phyloP scores from a whole-genome alignment of 2,888 invertebrate genomes.

The Stegana nigrithorax region DNA sequence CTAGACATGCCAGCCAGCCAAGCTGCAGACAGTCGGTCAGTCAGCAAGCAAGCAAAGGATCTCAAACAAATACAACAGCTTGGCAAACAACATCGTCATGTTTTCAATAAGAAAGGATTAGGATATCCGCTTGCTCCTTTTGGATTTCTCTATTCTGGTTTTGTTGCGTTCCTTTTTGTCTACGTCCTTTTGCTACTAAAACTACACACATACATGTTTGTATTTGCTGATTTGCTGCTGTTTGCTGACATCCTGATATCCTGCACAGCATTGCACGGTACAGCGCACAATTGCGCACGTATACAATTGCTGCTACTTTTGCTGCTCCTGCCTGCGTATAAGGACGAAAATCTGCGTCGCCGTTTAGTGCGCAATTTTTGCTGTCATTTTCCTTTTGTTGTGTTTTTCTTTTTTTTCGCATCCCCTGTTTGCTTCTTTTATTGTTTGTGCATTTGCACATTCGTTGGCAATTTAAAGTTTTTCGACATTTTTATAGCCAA shows the following conservation, averaged over 20 bases:
- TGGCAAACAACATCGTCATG: background rate
- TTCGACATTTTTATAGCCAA: background rate
- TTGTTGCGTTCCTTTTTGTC: too few relatives aligned
- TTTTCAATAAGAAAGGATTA: conserved; percentile 59
- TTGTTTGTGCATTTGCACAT: too few relatives aligned
- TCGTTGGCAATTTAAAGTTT: background rate
- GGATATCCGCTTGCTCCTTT: too few relatives aligned
- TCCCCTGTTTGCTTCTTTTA: too few relatives aligned
- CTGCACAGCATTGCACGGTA: background rate
- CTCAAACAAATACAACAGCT: background rate
- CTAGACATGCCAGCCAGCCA: background rate
- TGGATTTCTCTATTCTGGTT: too few relatives aligned
- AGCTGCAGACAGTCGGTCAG: background rate
- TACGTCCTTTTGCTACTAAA: background rate
- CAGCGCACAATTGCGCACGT: background rate
- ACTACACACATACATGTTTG: background rate
- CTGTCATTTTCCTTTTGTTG: too few relatives aligned
- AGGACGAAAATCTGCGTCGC: too few relatives aligned
- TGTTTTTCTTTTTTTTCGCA: too few relatives aligned
- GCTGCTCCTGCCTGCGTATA: too few relatives aligned
- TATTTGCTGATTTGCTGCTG: background rate
- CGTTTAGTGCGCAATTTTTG: too few relatives aligned
- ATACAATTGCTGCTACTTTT: too few relatives aligned
- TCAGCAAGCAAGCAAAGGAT: background rate
- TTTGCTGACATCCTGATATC: too few relatives aligned